Base-by-base conservation (phyloP, 2,113 vertebrate genomes). In the Lepisosteus osseus region DNA sequence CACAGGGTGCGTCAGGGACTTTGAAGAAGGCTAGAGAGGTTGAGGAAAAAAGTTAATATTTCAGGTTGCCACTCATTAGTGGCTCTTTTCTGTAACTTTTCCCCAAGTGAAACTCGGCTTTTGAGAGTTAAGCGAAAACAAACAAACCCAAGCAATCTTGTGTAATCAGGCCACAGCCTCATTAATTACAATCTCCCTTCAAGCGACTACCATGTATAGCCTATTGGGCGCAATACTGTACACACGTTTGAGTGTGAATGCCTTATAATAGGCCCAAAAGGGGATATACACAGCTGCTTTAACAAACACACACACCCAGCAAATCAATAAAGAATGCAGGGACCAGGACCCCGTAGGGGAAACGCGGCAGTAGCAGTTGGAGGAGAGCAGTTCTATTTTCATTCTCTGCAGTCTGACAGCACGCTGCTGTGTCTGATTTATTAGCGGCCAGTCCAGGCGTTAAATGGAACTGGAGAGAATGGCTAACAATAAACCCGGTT, bases 261-360 rank as follows among this genome's bases (percentile, higher is more conserved):
- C 2, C 62, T 29, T 41, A 42, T 64, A 64, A 64, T 64, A 64
- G 62, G 41, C 17, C 62, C 62, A 64, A 64, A 13, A 64, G 62
- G 62, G 62, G 62, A 64, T 29, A 64, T 29, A 13, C 17, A 17
- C 62, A 64, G 62, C 62, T 41, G 62, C 62, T 42, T 41, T 64
- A 3, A 64, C 62, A 64, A 64, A 64, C 41, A 41, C 62, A 64
- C 41, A 57, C 54, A 61, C 69, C 76, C 76, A 80, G 82, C 82
- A 85, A 82, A 83, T 64, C 62, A 64, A 64, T 64, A 64, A 64
- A 40, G 8, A 42, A 64, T 83, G 78, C 77, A 79, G 72, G 47
- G 75, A 45, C 11, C 4, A 7, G 15, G 62, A 64, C 17, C 62
- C 62, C 17, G 41, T 13, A 72, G 71, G 70, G 80, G 77, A 40